These are phyloP conservation scores for Remorina albescens DNA, from an alignment of 2,797 vertebrate species.

Conservation along the genomic window DNA sequence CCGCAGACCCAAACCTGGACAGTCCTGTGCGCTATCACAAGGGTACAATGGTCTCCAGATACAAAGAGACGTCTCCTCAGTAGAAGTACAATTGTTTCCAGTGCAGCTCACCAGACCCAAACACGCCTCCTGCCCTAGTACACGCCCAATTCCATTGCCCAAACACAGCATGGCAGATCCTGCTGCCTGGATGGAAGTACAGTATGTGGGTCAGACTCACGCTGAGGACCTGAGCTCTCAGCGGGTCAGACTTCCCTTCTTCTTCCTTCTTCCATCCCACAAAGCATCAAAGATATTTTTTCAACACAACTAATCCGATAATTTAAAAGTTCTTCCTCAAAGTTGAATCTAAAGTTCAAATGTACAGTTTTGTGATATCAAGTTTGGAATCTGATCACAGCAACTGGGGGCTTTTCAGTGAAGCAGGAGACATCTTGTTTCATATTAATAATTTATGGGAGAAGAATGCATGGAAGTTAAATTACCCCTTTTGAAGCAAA, in stretches of 20 bases:
- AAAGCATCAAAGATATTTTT: background rate
- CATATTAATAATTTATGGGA: background rate
- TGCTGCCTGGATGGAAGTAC: too few relatives aligned
- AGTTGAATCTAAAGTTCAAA: too few relatives aligned
- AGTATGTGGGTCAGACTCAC: too few relatives aligned
- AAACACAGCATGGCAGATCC: too few relatives aligned
- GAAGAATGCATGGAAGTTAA: background rate
- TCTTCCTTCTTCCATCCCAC: background rate
- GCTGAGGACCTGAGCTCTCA: too few relatives aligned
- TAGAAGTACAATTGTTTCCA: background rate
- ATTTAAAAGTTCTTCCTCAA: too few relatives aligned
- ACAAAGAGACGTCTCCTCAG: background rate
- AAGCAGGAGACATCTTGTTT: too few relatives aligned
- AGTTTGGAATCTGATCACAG: background rate
- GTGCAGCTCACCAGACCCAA: background rate
- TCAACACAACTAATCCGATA: too few relatives aligned
- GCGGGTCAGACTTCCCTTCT: background rate
- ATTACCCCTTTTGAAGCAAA: too few relatives aligned
- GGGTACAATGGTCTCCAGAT: background rate
- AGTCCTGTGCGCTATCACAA: background rate
- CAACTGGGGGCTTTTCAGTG: background rate
- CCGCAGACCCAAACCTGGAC: background rate
- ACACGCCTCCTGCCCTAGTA: too few relatives aligned
- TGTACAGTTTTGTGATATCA: background rate
- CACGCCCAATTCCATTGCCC: too few relatives aligned